Evolutionary conservation across 1,140 invertebrate genomes (phyloP).

Genomic region (Leptestheria dahalacensis): DNA sequence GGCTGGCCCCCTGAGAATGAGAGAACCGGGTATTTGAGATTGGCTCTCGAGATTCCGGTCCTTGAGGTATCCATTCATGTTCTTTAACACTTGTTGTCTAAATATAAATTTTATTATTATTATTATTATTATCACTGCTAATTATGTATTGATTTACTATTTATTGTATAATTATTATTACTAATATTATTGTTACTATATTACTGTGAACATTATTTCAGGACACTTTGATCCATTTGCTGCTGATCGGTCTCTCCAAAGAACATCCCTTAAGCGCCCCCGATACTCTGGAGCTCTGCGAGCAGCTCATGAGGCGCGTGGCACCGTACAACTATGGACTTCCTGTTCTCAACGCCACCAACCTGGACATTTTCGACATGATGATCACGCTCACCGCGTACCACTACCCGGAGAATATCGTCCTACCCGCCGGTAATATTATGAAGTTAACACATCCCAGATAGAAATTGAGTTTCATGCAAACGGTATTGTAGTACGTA

Average conservation of each 20-base stretch:
- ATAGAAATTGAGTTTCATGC: too few species aligned
- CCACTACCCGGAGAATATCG: slow-evolving; percentile 82
- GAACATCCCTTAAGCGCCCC: slow-evolving; percentile 63
- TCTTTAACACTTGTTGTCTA: neutral
- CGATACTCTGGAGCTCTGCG: slow-evolving; percentile 69
- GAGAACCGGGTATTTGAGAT: slow-evolving; percentile 52
- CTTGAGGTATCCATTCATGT: slow-evolving; percentile 19
- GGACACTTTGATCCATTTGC: slow-evolving; percentile 59
- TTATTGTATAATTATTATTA: too few species aligned
- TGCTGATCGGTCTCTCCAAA: slow-evolving; percentile 68
- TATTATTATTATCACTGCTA: too few species aligned
- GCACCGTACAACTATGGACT: slow-evolving; percentile 40
- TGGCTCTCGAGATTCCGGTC: slow-evolving; percentile 75
- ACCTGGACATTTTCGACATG: slow-evolving; percentile 71
- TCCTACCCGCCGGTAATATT: slow-evolving; percentile 46
- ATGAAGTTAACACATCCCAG: slow-evolving; percentile 20
- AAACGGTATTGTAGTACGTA: too few species aligned
- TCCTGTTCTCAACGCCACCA: slow-evolving; percentile 47
- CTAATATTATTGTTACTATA: too few species aligned
- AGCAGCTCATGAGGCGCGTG: slow-evolving; percentile 68
- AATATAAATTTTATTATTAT: neutral
- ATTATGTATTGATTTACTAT: too few species aligned
- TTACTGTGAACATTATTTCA: slow-evolving; percentile 36
- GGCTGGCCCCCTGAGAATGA: slow-evolving; percentile 88
- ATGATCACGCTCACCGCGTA: slow-evolving; percentile 82